Evolutionary conservation across 1,140 invertebrate species (phyloP), one percentile per base, ranked within the genome.

Genomic region (Eueides isabella): DNA sequence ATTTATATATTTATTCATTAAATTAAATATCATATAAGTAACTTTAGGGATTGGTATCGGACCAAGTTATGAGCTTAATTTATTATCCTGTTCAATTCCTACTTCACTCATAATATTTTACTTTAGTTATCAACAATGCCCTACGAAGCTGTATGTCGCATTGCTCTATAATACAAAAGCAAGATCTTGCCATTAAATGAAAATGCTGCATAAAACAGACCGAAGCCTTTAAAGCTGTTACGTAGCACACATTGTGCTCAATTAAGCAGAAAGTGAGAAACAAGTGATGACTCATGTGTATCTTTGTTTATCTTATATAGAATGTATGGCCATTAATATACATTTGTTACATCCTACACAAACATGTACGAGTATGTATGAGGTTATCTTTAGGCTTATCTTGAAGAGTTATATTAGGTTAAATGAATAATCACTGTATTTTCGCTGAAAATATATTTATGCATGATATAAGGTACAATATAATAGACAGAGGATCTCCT

Each of bases 271-370:
- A 55, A 23, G 19, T 55, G 19, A 55, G 48, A 55, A 55, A 55
- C 48, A 55, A 55, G 48, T 55, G 48, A 55, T 55, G 48, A 55
- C 19, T 55, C 48, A 55, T 23, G 48, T 55, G n/a, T 55, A 55
- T 55, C 48, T 55, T 55, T 55, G 48, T 55, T 55, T 55, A 55
- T 55, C 48, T 55, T 55, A 55, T 55, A 19, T 19, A 55, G 48
- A 55, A 55, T 55, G 48, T 55, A 26, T 55, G 48, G 48, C 48
- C 19, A 55, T 55, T 55, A 55, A 55, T 55, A 26, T 55, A 55
- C 19, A 55, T 26, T 48, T 48, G 44, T 48, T 48, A 7, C 44
- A 55, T 11, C 9, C 48, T 11, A 55, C 19, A 26, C 9, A 19
- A 11, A 23, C 26, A 11, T 55, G n/a, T n/a, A n/a, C n/a, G n/a